Conservation (phyloP, 2,113 vertebrate species). For the Indicator maculatus region DNA sequence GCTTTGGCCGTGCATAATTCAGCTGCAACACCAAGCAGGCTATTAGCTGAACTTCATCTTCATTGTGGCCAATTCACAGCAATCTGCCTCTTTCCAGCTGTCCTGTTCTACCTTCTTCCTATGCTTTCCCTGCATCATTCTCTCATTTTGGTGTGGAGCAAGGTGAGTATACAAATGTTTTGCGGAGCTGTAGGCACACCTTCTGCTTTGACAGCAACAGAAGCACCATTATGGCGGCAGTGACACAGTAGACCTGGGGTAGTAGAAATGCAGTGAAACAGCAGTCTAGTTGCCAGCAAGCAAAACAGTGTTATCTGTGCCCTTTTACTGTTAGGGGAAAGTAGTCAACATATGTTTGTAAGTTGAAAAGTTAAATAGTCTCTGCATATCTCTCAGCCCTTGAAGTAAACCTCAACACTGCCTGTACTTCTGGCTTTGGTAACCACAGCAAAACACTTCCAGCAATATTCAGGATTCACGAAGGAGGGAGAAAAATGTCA, state of each 20-base stretch:
- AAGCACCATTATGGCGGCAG: accelerated
- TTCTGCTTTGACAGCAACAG: not conserved
- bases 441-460: not conserved
- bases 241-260: not conserved
- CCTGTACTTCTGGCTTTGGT: not conserved
- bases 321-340: not conserved
- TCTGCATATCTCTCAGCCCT: not conserved
- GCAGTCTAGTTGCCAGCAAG: not conserved
- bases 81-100: not conserved
- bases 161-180: not conserved
- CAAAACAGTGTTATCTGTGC: not conserved
- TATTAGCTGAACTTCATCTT: not conserved
- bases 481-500: not conserved
- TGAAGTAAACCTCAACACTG: not conserved
- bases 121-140: accelerated
- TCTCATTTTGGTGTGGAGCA: accelerated
- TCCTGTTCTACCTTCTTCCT: not conserved
- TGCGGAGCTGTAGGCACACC: not conserved
- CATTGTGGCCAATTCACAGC: not conserved
- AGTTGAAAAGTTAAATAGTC: not conserved
- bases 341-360: not conserved
- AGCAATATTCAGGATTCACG: not conserved
- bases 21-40: not conserved
- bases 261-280: not conserved
- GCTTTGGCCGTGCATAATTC: not conserved